Base-by-base conservation (phyloP, 2,888 invertebrate genomes). In the Pristionchus arcanus region DNA sequence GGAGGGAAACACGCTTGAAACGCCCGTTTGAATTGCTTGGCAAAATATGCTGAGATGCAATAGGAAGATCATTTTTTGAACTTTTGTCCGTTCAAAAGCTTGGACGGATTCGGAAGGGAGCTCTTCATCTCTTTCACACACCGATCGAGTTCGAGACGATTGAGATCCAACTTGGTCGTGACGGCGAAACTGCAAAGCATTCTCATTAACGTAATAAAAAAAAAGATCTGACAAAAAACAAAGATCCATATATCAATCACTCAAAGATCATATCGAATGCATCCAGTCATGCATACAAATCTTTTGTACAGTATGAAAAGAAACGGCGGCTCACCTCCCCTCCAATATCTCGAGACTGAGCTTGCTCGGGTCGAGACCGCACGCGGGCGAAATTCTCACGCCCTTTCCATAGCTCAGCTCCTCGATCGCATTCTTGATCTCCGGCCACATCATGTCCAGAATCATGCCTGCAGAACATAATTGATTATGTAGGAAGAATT, bases 371-470 rank as follows among this genome's bases (percentile, higher is more conserved):
- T 95, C 94, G 55, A 95, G 90, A 31, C 95, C 95, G 88, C 95
- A 95, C 59, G 90, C 90, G n/a, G 91, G 89, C 74, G 94, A 93
- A n/a, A 95, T 91, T 85, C 91, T 90, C 34, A 95, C 89, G 19
- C 95, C 95, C 81, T 94, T 93, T 71, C 92, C 92, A 85, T 95
- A 94, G 28, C 92, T 93, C 42, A 95, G 89, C 86, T 93, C 93
- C 90, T 95, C 94, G 87, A 95, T 93, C 31, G 93, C 92, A 31
- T 91, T 92, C 90, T 94, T 94, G 66, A 95, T 91, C 74, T 92
- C 93, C 3, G 95, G 95, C 94, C 94, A 95, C 85, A 95, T 92
- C 90, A 95, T 94, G 90, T 95, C 94, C 92, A 93, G 91, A 53
- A 94, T 94, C 94, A 94, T 94, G 86, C 93, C 94, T 92, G 91